Evolutionary conservation across 2,888 invertebrate species (phyloP).

Genomic region (Cosmorhoe ocellata): DNA sequence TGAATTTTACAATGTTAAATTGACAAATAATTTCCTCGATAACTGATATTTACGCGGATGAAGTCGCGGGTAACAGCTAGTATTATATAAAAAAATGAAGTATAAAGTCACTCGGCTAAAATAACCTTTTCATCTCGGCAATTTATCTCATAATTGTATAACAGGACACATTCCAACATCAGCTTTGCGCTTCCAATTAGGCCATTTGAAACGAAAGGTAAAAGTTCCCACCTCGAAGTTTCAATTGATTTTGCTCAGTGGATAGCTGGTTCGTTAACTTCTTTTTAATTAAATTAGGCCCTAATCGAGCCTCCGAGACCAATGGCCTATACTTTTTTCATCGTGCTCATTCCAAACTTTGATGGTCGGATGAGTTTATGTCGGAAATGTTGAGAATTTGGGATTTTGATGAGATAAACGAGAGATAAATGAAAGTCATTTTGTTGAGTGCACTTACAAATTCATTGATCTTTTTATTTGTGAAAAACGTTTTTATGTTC

Average conservation of each 20-base stretch:
- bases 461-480: no score
- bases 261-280: conserved; percentile 66
- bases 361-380: conserved; percentile 20
- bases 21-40: no score
- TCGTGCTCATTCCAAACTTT: conserved; percentile 41
- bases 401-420: neutral
- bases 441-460: no score
- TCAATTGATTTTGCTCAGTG: conserved; percentile 60
- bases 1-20: no score
- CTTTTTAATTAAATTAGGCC: conserved; percentile 72
- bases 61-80: no score
- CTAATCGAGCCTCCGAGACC: conserved; percentile 49
- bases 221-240: conserved; percentile 55
- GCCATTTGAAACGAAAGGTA: conserved; percentile 55
- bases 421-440: no score
- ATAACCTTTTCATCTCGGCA: no score
- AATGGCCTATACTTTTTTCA: conserved; percentile 36
- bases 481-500: no score
- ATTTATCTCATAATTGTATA: neutral
- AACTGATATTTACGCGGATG: no score
- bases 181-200: conserved; percentile 34
- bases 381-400: neutral
- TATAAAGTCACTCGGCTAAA: no score
- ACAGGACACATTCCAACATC: conserved; percentile 4
- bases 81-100: no score